Base-by-base conservation (phyloP, 2,113 vertebrate species). In the Leuciscus idus region DNA sequence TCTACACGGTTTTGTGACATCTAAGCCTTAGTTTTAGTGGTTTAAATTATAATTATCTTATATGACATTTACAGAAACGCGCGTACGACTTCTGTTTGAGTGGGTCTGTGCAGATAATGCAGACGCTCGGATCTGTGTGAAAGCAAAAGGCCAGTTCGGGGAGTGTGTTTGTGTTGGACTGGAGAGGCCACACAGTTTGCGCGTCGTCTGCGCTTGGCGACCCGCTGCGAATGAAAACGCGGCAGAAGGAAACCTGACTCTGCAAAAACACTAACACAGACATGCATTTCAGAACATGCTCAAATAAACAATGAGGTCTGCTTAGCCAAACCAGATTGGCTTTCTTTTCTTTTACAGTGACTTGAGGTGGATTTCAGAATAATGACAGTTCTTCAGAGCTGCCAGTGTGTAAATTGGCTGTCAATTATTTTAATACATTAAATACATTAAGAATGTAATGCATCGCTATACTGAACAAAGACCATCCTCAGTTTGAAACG, bases 241-340 rank as follows among this genome's bases (percentile, higher is more conserved):
- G 89, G 90, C 78, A 87, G 85, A 78, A 76, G 86, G 88, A 90
- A 91, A 91, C 92, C 92, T 89, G 93, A 91, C 89, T 91, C 90
- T 90, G 92, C 66, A 52, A 84, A 17, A 91, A 87, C 89, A 88
- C 89, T 90, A 90, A 90, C 92, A 93, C 91, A 92, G 90, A 90
- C 91, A 88, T 91, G 92, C 92, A 93, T 94, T 91, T 94, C 93
- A 91, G 90, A 91, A 92, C 91, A 91, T 89, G 90, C 92, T 92
- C 95, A 95, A 95, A 95, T 94, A 96, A 95, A 95, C 93, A 94
- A 77, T 83, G 80, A 80, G 88, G 73, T 91, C 89, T 91, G 88
- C 89, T 90, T 90, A 91, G 59, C 90, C 81, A 84, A 81, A 66
- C 88, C 90, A 90, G 87, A 91, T 92, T 91, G 19, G 28, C 91